Conservation (phyloP, 2,113 vertebrate species). For the Jacana jacana region DNA sequence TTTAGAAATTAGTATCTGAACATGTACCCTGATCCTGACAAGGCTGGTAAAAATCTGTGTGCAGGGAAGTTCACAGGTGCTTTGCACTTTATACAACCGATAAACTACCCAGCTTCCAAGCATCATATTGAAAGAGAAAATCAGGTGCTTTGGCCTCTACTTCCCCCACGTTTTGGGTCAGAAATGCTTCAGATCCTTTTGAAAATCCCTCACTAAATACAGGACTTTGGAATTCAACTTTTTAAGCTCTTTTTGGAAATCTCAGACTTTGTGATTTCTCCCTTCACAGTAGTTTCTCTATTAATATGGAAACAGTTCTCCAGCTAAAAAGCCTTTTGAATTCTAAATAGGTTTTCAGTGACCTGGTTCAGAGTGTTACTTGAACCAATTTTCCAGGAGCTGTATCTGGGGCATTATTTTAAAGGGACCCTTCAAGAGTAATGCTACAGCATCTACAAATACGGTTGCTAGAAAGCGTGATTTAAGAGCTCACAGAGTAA, state of each 20-base stretch:
- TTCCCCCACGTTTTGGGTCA: neutral
- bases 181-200: neutral
- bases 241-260: slow-evolving; percentile 21
- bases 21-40: neutral
- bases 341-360: slow-evolving; percentile 41
- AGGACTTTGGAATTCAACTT: neutral
- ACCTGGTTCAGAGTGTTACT: slow-evolving; percentile 47
- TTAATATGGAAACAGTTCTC: slow-evolving; percentile 48
- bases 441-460: neutral
- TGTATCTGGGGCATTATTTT: slow-evolving; percentile 59
- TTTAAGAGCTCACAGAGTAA: neutral
- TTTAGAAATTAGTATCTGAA: neutral
- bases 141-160: neutral
- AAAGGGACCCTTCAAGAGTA: neutral
- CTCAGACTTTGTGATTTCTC: slow-evolving; percentile 8
- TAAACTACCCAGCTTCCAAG: neutral
- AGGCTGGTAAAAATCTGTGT: neutral
- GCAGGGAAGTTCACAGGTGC: neutral
- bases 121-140: neutral
- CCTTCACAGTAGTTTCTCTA: slow-evolving; percentile 13
- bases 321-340: slow-evolving; percentile 51
- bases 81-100: neutral
- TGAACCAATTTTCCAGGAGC: slow-evolving; percentile 40
- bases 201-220: slow-evolving; percentile 15
- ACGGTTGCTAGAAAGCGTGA: neutral